These are phyloP conservation scores for Atherinosoma microstoma DNA, from an alignment of 2,797 vertebrate genomes.

Conservation along the genomic window DNA sequence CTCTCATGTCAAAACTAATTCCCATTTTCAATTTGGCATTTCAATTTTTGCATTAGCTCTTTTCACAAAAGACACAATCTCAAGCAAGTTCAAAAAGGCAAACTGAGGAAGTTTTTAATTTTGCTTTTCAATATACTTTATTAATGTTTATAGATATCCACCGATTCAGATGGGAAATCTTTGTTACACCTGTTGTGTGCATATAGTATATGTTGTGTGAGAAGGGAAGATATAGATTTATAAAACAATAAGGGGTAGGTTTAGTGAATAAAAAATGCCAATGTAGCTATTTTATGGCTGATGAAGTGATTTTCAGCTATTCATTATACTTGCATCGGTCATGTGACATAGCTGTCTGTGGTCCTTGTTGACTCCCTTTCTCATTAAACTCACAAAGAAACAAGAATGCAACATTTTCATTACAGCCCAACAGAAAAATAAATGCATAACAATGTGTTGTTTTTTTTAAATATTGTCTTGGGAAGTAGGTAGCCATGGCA, in stretches of 20 bases:
- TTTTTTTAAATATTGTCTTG: conserved; percentile 68
- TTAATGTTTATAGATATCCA: neutral
- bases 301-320: neutral
- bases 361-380: conserved; percentile 14
- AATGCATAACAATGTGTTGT: conserved; percentile 59
- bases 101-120: too few relatives aligned
- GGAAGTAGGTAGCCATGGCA: conserved; percentile 67
- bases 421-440: conserved; percentile 35
- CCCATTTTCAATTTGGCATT: too few relatives aligned
- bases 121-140: neutral
- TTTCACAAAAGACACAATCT: too few relatives aligned
- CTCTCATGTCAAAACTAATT: too few relatives aligned
- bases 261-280: neutral
- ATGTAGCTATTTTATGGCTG: neutral
- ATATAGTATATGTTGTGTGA: neutral
- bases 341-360: conserved; percentile 10
- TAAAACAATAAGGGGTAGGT: neutral
- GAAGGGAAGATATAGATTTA: neutral
- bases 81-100: too few relatives aligned
- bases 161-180: neutral
- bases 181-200: neutral
- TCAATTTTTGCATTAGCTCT: too few relatives aligned
- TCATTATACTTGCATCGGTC: neutral
- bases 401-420: conserved; percentile 22
- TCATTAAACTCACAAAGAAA: conserved; percentile 33